Evolutionary conservation across 2,797 vertebrate species (phyloP).

Genomic region (Hozukius guyotensis): DNA sequence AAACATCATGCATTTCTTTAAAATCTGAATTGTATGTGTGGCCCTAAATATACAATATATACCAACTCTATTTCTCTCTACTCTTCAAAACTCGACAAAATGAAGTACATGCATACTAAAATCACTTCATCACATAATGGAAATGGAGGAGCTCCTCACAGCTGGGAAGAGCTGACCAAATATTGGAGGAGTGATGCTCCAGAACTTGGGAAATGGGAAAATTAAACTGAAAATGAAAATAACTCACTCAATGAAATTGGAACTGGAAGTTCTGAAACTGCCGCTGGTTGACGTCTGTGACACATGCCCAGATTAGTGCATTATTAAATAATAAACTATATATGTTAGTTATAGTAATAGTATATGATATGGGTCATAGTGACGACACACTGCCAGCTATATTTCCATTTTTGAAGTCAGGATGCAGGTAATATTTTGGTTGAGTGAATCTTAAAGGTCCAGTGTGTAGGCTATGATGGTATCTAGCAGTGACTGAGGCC

Average conservation of each 20-base stretch:
- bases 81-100: not conserved
- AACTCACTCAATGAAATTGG: not conserved
- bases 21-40: not conserved
- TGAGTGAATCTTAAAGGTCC: not conserved
- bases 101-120: not conserved
- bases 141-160: not conserved
- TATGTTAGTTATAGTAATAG: not conserved
- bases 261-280: not conserved
- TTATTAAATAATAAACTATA: not conserved
- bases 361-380: not conserved
- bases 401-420: not conserved
- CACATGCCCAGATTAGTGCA: not conserved
- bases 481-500: no score
- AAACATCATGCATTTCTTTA: not conserved
- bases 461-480: rapidly evolving
- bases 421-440: not conserved
- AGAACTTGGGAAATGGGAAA: not conserved
- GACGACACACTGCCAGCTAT: not conserved
- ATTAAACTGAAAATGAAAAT: not conserved
- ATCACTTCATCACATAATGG: not conserved
- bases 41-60: not conserved
- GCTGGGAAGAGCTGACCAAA: not conserved
- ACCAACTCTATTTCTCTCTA: not conserved
- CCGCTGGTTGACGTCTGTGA: not conserved
- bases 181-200: not conserved